Evolutionary conservation across 2,797 vertebrate species (phyloP), one percentile per base, ranked within the genome.

Genomic region (Protosalanx chinensis): DNA sequence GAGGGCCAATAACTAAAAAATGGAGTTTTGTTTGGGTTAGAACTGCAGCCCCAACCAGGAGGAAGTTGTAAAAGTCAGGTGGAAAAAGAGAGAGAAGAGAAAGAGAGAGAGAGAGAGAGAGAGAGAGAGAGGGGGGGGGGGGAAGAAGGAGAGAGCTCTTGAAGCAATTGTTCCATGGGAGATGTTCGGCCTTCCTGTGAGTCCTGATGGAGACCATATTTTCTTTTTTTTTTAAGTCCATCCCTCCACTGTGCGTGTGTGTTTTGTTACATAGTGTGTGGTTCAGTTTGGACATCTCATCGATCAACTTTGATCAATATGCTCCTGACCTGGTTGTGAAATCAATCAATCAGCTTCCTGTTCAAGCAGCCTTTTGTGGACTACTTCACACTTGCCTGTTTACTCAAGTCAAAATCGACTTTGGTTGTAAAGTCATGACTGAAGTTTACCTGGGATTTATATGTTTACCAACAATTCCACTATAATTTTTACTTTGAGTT

Each of bases 1-100:
- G 93, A 91, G 93, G 93, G 91, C 93, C 91, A 94, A 91, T 94
- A 95, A 93, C 90, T 90, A 93, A 95, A 93, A 93, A 94, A 94
- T 92, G 88, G 83, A 87, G 90, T 94, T 95, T 94, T 94, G 91
- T 95, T 95, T 88, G 91, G 92, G 93, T 96, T 95, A 94, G 93
- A 91, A 88, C 90, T 90, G 88, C 87, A 89, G 91, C 82, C 90
- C 89, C 88, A 89, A 92, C 89, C 90, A 92, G 88, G 90, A 92
- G 91, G 92, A 93, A 93, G 92, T 92, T 92, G 92, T 93, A 92
- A 92, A 93, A 92, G 88, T 91, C 88, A 88, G 86, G 81, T 79
- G 74, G 85, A 83, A 87, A 85, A 86, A 89, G n/a, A n/a, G n/a
- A n/a, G n/a, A n/a, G n/a, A n/a, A n/a, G n/a, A n/a, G n/a, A n/a